A percentile compares a stretch with the other conserved stretches of the same genome.
These are phyloP conservation scores for Antheraea yamamai DNA, from an alignment of 2,888 invertebrate species.

Conservation along the genomic window DNA sequence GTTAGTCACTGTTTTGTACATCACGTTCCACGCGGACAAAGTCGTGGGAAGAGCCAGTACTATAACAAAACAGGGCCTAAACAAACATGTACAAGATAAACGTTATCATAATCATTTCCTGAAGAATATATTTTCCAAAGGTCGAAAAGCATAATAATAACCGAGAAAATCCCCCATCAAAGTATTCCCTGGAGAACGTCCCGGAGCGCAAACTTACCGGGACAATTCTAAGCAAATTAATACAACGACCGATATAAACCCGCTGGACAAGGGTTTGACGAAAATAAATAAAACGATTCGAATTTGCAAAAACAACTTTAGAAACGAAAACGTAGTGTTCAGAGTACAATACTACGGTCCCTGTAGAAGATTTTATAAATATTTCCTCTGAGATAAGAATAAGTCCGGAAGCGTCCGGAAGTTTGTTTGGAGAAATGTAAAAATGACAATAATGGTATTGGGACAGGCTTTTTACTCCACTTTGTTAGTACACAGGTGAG, in stretches of 20 bases:
- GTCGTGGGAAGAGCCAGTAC: not conserved
- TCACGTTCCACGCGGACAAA: no score
- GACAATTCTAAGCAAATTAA: conserved; percentile 3
- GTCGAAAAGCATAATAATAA: not conserved
- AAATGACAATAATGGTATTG: no score
- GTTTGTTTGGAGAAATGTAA: not conserved
- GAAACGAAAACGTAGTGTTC: not conserved
- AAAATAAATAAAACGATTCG: not conserved
- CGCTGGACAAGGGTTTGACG: not conserved
- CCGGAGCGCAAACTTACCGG: not conserved
- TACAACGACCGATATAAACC: not conserved
- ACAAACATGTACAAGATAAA: not conserved
- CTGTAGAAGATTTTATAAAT: not conserved
- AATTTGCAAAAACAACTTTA: not conserved
- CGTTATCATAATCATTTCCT: not conserved
- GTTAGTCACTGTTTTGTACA: no score
- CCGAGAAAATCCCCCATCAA: not conserved
- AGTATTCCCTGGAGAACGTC: not conserved
- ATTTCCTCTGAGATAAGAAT: not conserved
- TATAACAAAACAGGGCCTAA: not conserved
- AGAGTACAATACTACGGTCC: not conserved
- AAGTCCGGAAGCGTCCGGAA: not conserved
- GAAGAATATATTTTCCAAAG: not conserved
- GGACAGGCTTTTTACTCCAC: no score
- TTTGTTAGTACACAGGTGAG: no score